Evolutionary conservation across 2,113 vertebrate genomes (phyloP).

Genomic region (Mormoops blainvillei): DNA sequence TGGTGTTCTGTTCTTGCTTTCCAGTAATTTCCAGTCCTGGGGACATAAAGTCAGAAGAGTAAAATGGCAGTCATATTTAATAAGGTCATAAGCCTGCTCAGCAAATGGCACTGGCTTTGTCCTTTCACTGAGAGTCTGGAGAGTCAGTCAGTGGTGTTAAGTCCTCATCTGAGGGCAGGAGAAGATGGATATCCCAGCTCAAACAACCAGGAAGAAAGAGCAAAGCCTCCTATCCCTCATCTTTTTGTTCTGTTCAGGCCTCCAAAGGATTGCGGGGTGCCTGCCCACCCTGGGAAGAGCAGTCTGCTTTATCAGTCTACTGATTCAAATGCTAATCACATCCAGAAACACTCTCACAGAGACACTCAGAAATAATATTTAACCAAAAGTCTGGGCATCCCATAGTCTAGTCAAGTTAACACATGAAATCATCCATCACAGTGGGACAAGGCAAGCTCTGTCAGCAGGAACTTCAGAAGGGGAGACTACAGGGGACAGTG

Average conservation of each 20-base stretch:
- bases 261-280: accelerated
- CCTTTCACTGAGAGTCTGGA: neutral
- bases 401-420: neutral
- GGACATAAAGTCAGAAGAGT: no score
- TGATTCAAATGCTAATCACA: neutral
- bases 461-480: neutral
- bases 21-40: no score
- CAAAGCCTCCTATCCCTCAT: neutral
- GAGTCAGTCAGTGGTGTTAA: accelerated
- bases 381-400: neutral
- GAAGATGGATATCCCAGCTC: neutral
- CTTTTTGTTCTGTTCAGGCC: neutral
- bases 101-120: no score
- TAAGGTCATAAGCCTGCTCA: no score
- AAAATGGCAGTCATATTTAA: no score
- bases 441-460: accelerated
- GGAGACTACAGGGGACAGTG: neutral
- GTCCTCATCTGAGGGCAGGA: neutral
- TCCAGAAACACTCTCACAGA: neutral
- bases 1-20: no score
- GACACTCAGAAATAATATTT: neutral
- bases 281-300: neutral
- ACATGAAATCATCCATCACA: neutral
- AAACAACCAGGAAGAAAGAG: neutral
- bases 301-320: neutral